Base-by-base conservation (phyloP, 2,888 invertebrate genomes). In the Stenolophus ochropezus region DNA sequence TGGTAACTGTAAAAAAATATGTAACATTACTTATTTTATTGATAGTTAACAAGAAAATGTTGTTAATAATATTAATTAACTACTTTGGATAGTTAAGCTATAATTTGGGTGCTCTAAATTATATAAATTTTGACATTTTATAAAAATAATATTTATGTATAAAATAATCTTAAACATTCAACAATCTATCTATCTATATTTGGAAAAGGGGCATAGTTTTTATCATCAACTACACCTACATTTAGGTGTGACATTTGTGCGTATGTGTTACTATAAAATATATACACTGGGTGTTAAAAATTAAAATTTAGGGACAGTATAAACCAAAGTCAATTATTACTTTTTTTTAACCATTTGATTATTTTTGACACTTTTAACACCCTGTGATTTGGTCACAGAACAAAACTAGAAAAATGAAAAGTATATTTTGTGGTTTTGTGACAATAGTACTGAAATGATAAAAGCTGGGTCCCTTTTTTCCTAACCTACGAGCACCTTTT, bases 81-180 rank as follows among this genome's bases (percentile, higher is more conserved):
- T 61, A 61, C 61, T 61, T 61, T 61, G 61, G 61, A 61, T 61
- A 61, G 23, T 25, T 61, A 25, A 61, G 61, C 61, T 61, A 14
- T 14, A 8, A 14, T 61, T 23, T n/a, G 20, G 6, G 61, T 61
- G 61, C 61, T 25, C 25, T 51, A 8, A 16, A 51, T 51, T 51
- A 14, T 51, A 16, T 51, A n/a, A 16, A 16, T 51, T 51, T 51
- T n/a, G 16, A 42, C 11, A 11, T 42, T 42, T 8, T 42, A 42
- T 42, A 42, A 42, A 42, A 42, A 42, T 42, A 42, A 33, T 33
- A 8, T 42, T 42, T 42, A 42, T 42, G 11, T 42, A 11, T 42
- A 3, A 42, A 42, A 42, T 11, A 42, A 42, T 42, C 33, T 42
- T 42, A 8, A 42, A 42, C 33, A 11, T 42, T 42, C 33, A 8